Base-by-base conservation (phyloP, 2,888 invertebrate genomes). In the Vesta saturnalis region DNA sequence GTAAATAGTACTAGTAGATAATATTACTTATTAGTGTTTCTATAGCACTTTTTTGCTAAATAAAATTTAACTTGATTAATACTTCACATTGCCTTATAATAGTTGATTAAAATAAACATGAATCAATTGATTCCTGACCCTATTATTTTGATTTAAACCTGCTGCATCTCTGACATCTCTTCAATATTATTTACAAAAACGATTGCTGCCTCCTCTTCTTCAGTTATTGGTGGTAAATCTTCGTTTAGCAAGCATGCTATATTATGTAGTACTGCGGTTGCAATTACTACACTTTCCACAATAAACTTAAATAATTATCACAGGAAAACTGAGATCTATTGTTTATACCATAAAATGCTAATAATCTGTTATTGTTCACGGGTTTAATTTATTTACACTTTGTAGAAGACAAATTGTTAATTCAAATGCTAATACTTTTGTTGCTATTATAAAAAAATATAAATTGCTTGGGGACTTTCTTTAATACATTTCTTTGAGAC, bases 151-250 rank as follows among this genome's bases (percentile, higher is more conserved):
- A 43, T 43, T 43, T 43, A 43, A 43, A 43, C 43, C 43, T 43
- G 43, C 12, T 43, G 43, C 56, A 56, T 56, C 30, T 23, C 14
- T 30, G 8, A 22, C 30, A 23, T 23, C 5, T 56, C 21, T 14
- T 22, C 23, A 12, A 59, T 30, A 43, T 59, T 43, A 59, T 59
- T 59, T 39, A 59, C 59, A 59, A 59, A 43, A 30, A 5, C 18
- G 15, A 59, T 18, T 59, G 35, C 59, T 19, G 5, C 43, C 43
- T 43, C 59, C 21, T 59, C 59, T 59, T 59, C 43, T 56, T 56
- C 56, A 23, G 22, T 56, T 22, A 22, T 21, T 23, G 56, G 30
- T 1, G 59, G 59, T 59, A 59, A 35, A 39, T 59, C 43, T 59
- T 59, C 59, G 16, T 59, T 35, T 59, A 59, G 21, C 18, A 59